Conservation (phyloP, 2,888 invertebrate species). For the Yponomeuta cagnagella region DNA sequence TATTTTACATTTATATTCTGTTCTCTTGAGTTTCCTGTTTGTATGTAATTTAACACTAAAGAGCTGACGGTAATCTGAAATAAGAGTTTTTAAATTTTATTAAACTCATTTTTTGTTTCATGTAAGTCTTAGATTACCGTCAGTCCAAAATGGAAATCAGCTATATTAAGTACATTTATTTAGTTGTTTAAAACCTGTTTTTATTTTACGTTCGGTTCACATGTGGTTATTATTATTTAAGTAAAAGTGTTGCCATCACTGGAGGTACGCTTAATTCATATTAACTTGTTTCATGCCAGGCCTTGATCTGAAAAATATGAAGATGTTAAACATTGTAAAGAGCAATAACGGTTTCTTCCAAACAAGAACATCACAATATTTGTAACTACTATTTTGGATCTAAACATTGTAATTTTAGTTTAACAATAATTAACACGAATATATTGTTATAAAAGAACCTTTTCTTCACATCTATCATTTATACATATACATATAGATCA, state of each 20-base stretch:
- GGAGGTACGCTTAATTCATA: neutral
- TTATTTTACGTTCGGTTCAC: neutral
- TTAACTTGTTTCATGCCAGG: neutral
- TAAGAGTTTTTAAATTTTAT: neutral
- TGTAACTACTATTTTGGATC: neutral
- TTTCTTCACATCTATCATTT: too few relatives aligned
- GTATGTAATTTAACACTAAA: neutral
- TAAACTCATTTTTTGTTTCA: neutral
- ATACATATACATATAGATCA: too few relatives aligned
- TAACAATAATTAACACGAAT: neutral
- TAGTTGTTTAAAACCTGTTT: neutral
- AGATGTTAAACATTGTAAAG: neutral
- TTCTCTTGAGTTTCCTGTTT: neutral
- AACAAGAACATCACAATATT: conserved; percentile 5
- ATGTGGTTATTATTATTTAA: neutral
- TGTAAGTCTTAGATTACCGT: neutral
- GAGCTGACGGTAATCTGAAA: neutral
- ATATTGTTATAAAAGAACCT: neutral
- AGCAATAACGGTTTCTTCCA: neutral
- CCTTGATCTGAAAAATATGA: conserved; percentile 3
- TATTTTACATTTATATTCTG: neutral
- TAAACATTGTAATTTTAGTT: neutral
- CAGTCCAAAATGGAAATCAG: neutral
- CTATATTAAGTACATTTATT: neutral
- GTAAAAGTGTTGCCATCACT: conserved; percentile 1